phyloP scores from a whole-genome alignment of 53 echinoderm and acorn worm species.

The Luidia sarsii region DNA sequence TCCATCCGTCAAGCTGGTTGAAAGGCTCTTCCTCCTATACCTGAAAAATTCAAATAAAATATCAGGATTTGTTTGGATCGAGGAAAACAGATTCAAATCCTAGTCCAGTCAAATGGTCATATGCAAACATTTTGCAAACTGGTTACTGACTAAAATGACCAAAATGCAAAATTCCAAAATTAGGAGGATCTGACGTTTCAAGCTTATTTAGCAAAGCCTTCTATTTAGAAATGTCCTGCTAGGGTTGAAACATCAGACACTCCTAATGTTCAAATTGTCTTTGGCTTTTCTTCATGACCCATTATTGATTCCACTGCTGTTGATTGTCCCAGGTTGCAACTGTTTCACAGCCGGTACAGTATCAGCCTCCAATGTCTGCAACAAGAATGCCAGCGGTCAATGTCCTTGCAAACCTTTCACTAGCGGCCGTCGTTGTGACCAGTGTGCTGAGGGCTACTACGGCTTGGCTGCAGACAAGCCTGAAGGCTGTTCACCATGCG shows the following conservation, averaged over 20 bases:
- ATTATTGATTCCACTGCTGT: not conserved
- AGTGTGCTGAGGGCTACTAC: conserved; percentile 77
- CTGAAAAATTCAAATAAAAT: too few species aligned
- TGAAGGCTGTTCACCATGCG: conserved; percentile 75
- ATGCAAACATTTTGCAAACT: too few species aligned
- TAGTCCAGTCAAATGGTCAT: too few species aligned
- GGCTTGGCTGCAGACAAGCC: conserved; percentile 61
- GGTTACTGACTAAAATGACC: too few species aligned
- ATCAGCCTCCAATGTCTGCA: conserved; percentile 61
- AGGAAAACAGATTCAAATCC: too few species aligned
- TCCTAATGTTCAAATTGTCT: not conserved
- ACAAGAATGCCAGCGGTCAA: conserved; percentile 74
- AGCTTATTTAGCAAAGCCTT: too few species aligned
- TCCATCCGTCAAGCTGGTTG: too few species aligned
- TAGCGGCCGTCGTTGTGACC: conserved; percentile 70
- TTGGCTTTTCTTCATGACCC: not conserved
- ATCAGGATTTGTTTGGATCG: too few species aligned
- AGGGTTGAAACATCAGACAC: not conserved
- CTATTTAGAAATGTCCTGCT: not conserved
- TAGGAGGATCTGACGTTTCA: too few species aligned
- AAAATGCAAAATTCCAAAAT: too few species aligned
- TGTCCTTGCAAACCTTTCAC: conserved; percentile 80
- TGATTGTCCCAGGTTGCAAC: conserved; percentile 63
- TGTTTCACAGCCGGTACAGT: conserved; percentile 77
- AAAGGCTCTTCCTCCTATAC: too few species aligned